Conservation (phyloP, 1,140 invertebrate genomes). For the Dendrolimus punctatus region DNA sequence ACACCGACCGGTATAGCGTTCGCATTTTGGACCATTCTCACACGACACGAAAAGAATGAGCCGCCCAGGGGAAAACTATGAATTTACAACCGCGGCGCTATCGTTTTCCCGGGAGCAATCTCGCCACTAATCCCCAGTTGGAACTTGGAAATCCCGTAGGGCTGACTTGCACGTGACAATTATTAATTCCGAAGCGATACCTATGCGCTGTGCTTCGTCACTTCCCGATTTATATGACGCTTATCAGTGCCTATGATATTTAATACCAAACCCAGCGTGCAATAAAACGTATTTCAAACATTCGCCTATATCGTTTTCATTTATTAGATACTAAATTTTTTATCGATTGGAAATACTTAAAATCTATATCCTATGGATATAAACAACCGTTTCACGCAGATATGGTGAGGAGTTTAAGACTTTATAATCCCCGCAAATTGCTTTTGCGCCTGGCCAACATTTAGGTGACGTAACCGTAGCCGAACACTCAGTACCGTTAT, state of each 20-base stretch:
- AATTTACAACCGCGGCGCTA: constrained; percentile 11
- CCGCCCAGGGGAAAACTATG: constrained; percentile 6
- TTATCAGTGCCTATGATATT: neutral
- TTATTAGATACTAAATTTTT: no score
- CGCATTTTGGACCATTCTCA: constrained; percentile 6
- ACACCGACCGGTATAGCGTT: constrained; percentile 4
- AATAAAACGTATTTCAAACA: no score
- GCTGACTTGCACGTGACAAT: constrained; percentile 5
- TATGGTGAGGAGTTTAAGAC: no score
- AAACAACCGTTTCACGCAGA: no score
- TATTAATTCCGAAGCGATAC: neutral
- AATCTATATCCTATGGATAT: no score
- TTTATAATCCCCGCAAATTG: no score
- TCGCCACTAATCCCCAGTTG: constrained; percentile 12
- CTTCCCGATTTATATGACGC: neutral
- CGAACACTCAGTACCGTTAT: no score
- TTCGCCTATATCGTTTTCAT: no score
- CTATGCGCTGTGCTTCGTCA: neutral
- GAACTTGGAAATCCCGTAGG: constrained; percentile 9
- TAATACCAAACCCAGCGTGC: no score
- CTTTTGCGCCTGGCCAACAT: no score
- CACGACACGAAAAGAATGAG: constrained; percentile 10
- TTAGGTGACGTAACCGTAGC: no score
- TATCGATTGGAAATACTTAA: no score
- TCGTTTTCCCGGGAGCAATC: constrained; percentile 8